A percentile compares a stretch with the other conserved stretches of the same genome.
Evolutionary conservation across 2,888 invertebrate species (phyloP).

Genomic region (Ashinkailepas kermadecensis): DNA sequence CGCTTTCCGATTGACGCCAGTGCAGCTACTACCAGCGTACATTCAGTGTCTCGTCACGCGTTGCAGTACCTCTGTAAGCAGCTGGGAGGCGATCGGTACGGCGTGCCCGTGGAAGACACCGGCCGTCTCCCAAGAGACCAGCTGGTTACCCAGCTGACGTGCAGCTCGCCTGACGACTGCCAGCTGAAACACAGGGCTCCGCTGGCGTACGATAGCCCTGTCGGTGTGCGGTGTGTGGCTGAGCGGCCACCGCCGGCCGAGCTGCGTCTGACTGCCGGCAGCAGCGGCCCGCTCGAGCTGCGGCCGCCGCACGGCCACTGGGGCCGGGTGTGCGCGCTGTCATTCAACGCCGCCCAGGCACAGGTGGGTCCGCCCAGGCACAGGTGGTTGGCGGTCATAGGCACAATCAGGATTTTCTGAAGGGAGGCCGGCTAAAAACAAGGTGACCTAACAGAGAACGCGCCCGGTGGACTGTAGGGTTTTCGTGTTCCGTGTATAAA

Average conservation of each 20-base stretch:
- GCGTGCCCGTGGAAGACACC: neutral
- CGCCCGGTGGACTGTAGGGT: too few relatives aligned
- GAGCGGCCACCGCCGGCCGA: neutral
- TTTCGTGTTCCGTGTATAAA: too few relatives aligned
- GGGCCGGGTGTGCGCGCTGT: constrained; percentile 5
- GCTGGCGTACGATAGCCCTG: neutral
- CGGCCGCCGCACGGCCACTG: constrained; percentile 7
- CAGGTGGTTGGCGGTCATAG: too few relatives aligned
- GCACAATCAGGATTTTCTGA: too few relatives aligned
- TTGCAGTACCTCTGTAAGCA: neutral
- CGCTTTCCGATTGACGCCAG: too few relatives aligned
- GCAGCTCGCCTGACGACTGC: neutral
- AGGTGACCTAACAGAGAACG: too few relatives aligned
- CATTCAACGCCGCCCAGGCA: constrained; percentile 6
- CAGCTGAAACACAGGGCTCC: neutral
- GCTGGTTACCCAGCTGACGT: neutral
- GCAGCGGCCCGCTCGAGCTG: constrained; percentile 15
- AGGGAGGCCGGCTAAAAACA: too few relatives aligned
- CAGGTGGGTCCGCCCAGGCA: neutral
- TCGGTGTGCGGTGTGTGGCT: neutral
- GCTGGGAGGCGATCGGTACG: neutral
- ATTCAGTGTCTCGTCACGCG: neutral
- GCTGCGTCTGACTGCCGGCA: neutral
- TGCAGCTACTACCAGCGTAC: too few relatives aligned
- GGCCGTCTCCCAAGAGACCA: neutral